Evolutionary conservation across 2,888 invertebrate species (phyloP).

Genomic region (Macroteleia sp.): DNA sequence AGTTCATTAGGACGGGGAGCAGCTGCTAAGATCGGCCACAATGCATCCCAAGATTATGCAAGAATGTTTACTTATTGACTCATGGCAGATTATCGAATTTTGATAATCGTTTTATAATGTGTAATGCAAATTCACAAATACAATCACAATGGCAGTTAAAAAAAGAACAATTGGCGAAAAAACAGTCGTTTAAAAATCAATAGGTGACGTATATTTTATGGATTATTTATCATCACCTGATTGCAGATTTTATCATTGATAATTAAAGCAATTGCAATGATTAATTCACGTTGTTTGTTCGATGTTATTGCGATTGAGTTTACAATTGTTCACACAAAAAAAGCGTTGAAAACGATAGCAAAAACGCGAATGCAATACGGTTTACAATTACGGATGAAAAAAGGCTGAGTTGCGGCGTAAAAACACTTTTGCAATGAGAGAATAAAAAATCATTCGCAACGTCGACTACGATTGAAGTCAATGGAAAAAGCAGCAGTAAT

Average conservation of each 20-base stretch:
- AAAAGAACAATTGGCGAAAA: too few relatives aligned
- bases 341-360: conserved; percentile 28
- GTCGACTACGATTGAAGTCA: conserved; percentile 26
- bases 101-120: neutral
- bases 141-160: too few relatives aligned
- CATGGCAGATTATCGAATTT: conserved; percentile 15
- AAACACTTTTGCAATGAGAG: conserved; percentile 51
- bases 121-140: too few relatives aligned
- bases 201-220: neutral
- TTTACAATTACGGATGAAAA: conserved; percentile 46
- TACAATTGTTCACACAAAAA: conserved; percentile 35
- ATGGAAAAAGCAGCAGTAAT: conserved; percentile 20
- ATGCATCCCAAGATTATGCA: conserved; percentile 53
- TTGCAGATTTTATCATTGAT: conserved; percentile 6
- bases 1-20: conserved; percentile 66
- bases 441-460: conserved; percentile 46
- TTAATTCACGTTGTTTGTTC: conserved; percentile 34
- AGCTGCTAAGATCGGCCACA: conserved; percentile 67
- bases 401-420: conserved; percentile 25
- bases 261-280: conserved; percentile 37
- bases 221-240: neutral
- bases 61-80: conserved; percentile 58
- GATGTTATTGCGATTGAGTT: conserved; percentile 41
- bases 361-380: conserved; percentile 53
- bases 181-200: too few relatives aligned